Percentiles rank a stretch among this genome's conserved stretches.
These are phyloP conservation scores for Drosophila watanabei DNA, from an alignment of 1,140 invertebrate genomes.

Conservation along the genomic window DNA sequence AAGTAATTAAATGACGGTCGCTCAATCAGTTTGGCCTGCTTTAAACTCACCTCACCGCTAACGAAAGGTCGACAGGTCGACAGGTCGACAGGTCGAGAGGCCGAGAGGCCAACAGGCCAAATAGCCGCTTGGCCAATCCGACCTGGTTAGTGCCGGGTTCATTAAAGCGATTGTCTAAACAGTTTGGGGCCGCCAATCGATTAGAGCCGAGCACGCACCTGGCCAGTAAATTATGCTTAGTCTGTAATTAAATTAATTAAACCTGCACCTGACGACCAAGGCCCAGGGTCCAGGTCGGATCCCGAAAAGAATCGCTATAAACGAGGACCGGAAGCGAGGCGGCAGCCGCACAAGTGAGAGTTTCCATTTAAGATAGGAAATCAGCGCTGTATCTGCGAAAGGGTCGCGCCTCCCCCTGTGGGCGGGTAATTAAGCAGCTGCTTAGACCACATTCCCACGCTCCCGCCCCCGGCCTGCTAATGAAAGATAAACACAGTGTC, in stretches of 20 bases:
- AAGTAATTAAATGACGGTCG: constrained; percentile 61
- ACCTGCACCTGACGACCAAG: constrained; percentile 67
- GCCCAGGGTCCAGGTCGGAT: constrained; percentile 8
- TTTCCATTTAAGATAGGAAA: constrained; percentile 81
- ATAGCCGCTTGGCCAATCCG: not conserved
- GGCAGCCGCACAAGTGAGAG: constrained; percentile 61
- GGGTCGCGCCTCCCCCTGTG: constrained; percentile 46
- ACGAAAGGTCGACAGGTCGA: not conserved
- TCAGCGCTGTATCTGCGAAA: constrained; percentile 59
- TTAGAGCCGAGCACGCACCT: constrained; percentile 68
- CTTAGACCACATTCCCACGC: constrained; percentile 36
- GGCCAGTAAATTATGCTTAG: constrained; percentile 83
- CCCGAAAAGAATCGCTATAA: constrained; percentile 56
- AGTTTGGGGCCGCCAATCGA: constrained; percentile 47
- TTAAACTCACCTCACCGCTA: constrained; percentile 30
- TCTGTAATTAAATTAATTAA: constrained; percentile 84
- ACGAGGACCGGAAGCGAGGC: constrained; percentile 61
- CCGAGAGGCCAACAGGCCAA: not conserved
- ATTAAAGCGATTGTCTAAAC: constrained; percentile 44
- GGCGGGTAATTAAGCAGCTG: constrained; percentile 78
- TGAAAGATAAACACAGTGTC: constrained; percentile 72
- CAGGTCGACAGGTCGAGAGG: not conserved
- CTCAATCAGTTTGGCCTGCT: constrained; percentile 44
- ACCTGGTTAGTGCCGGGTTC: constrained; percentile 35
- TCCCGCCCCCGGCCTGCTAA: constrained; percentile 49